These are phyloP conservation scores for Anguilla japonica DNA, from an alignment of 2,113 vertebrate genomes.

Conservation along the genomic window DNA sequence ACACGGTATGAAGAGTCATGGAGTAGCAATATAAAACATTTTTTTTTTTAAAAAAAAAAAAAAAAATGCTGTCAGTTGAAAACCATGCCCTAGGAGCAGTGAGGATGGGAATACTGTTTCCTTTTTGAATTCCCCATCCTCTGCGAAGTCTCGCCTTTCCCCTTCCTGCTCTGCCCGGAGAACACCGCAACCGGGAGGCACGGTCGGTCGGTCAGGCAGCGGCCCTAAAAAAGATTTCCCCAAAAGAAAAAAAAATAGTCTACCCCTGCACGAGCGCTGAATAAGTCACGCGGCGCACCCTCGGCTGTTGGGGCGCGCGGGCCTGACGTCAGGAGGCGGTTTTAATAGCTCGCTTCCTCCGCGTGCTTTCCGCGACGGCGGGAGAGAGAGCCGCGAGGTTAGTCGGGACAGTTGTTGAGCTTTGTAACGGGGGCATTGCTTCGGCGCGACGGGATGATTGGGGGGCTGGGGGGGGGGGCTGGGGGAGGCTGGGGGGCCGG, in stretches of 20 bases:
- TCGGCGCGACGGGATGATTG: background rate
- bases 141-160: background rate
- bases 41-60: no score
- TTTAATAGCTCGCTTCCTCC: background rate
- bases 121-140: background rate
- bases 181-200: background rate
- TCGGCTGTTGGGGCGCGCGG: background rate
- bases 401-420: background rate
- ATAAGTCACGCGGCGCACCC: background rate
- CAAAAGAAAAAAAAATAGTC: no score
- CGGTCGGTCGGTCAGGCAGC: background rate
- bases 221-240: conserved; percentile 13
- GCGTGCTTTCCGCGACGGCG: no score
- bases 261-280: background rate
- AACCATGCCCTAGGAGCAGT: background rate
- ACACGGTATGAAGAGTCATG: background rate
- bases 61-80: background rate
- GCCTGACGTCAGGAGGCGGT: background rate
- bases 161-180: background rate
- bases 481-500: background rate
- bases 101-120: background rate
- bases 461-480: background rate
- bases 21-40: background rate
- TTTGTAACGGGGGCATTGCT: background rate
- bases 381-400: background rate